These are phyloP conservation scores for Boleophthalmus pectinirostris DNA, from an alignment of 2,113 vertebrate genomes.

Conservation along the genomic window DNA sequence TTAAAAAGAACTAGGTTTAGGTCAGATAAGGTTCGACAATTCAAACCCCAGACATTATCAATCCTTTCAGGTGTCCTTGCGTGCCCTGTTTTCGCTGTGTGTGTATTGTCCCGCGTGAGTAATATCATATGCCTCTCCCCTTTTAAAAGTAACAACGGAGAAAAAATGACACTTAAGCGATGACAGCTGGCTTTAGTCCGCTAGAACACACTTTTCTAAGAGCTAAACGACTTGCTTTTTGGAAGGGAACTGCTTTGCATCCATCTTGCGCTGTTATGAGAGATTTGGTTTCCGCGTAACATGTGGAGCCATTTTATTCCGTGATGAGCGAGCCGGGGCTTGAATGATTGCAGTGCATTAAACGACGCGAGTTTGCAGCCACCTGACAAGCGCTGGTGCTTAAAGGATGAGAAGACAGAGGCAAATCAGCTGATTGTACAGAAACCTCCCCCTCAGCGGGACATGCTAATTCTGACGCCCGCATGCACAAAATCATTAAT, in stretches of 20 bases:
- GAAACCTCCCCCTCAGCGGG: constrained; percentile 59
- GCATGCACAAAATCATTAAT: constrained; percentile 68
- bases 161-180: not conserved
- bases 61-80: not conserved
- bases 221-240: constrained; percentile 31
- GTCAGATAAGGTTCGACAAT: not conserved
- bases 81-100: not conserved
- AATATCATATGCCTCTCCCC: not conserved
- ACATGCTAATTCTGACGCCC: constrained; percentile 55
- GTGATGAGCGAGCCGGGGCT: constrained; percentile 22
- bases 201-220: not conserved
- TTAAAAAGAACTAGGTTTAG: not conserved
- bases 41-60: not conserved
- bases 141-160: not conserved
- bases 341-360: constrained; percentile 46
- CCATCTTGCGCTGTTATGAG: constrained; percentile 20
- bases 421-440: constrained; percentile 67
- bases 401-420: constrained; percentile 46
- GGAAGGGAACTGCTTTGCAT: constrained; percentile 25
- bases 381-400: constrained; percentile 31
- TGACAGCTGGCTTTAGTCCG: constrained; percentile 11
- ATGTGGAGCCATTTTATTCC: constrained; percentile 46
- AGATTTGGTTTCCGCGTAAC: constrained; percentile 40
- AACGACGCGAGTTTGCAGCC: constrained; percentile 40
- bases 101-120: not conserved